Base-by-base conservation (phyloP, 1,140 invertebrate species). In the Coboldia fuscipes region DNA sequence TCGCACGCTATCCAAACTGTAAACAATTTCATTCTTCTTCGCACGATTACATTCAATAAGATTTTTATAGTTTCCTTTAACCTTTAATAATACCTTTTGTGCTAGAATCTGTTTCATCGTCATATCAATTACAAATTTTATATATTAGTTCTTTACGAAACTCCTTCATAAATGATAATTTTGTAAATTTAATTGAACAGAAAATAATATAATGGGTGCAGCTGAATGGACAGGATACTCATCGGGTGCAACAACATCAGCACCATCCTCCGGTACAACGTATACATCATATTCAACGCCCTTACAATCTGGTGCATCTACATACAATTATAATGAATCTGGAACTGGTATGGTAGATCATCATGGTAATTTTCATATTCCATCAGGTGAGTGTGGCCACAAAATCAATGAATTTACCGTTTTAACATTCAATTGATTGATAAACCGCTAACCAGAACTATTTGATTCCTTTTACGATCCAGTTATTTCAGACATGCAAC, bases 161-260 rank as follows among this genome's bases (percentile, higher is more conserved):
- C n/a, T n/a, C n/a, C n/a, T n/a, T n/a, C n/a, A n/a, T n/a, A n/a
- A n/a, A n/a, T n/a, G n/a, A n/a, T n/a, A n/a, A 24, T 27, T 26
- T 21, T 38, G 24, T 35, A 16, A 36, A 44, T 20, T 37, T 42
- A n/a, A n/a, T n/a, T n/a, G n/a, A n/a, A 27, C 45, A 56, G 55
- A 56, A 39, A 48, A 47, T 18, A 55, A 58, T 36, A 45, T 58
- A 26, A 57, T 58, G 48, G 56, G 56, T 16, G 54, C 56, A 17
- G 46, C 47, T 13, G 57, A 59, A 36, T 59, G 56, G 57, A 56
- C 52, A 8, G 47, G 47, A 10, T 51, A 46, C 35, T 22, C 35
- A 23, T 13, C 10, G 12, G 14, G 16, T 12, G 39, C 38, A 15
- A 29, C 37, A 23, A 31, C 30, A 3, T 22, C 32, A 16, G 27